These are phyloP conservation scores for Diloba caeruleocephala DNA, from an alignment of 2,888 invertebrate genomes.

Conservation along the genomic window DNA sequence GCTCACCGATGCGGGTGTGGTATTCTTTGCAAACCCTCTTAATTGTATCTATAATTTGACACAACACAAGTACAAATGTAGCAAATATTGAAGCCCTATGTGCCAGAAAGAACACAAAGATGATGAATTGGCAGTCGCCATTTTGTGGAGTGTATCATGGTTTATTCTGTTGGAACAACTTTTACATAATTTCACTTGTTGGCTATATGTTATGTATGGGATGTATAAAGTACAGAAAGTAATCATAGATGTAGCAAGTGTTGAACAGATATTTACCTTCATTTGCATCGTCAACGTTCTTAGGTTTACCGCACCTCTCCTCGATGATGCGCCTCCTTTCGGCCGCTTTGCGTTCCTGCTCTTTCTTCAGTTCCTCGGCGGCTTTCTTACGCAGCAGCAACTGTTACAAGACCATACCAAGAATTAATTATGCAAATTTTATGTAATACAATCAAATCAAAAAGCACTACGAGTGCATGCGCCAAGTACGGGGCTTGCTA, in stretches of 20 bases:
- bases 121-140: conserved; percentile 45
- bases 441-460: too few relatives aligned
- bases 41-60: conserved; percentile 92
- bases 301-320: conserved; percentile 97
- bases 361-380: conserved; percentile 99
- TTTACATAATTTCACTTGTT: conserved; percentile 44
- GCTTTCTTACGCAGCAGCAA: conserved; percentile 99
- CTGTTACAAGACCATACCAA: conserved; percentile 82
- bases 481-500: too few relatives aligned
- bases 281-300: conserved; percentile 96
- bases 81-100: conserved; percentile 53
- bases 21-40: conserved; percentile 94
- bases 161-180: conserved; percentile 35
- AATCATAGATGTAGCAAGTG: conserved; percentile 7
- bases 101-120: conserved; percentile 55
- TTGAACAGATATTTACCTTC: conserved; percentile 92
- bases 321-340: conserved; percentile 99
- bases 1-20: conserved; percentile 95
- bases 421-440: conserved; percentile 7
- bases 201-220: conserved; percentile 25
- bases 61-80: conserved; percentile 70
- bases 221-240: conserved; percentile 32
- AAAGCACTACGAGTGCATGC: too few relatives aligned
- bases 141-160: conserved; percentile 69
- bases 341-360: conserved; percentile 99